Percentiles rank a stretch among this genome's conserved stretches.
Evolutionary conservation across 2,113 vertebrate species (phyloP).

Genomic region (Bucco capensis): DNA sequence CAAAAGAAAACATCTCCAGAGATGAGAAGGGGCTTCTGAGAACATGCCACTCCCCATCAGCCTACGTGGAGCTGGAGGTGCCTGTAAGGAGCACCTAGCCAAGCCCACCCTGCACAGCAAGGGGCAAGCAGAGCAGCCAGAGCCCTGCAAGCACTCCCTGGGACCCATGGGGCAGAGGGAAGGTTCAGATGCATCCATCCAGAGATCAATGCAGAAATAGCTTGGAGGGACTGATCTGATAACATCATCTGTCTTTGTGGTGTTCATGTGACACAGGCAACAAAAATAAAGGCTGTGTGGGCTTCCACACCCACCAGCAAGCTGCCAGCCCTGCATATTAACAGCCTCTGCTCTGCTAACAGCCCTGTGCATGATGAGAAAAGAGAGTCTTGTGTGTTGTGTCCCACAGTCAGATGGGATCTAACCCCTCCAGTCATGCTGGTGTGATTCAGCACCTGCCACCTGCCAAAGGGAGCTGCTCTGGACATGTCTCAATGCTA

Average conservation of each 20-base stretch:
- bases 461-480: neutral
- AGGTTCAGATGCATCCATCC: neutral
- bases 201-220: neutral
- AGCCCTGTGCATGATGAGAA: neutral
- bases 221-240: neutral
- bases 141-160: fast-evolving
- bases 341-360: neutral
- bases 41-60: neutral
- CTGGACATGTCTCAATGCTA: fast-evolving
- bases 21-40: neutral
- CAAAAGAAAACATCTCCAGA: neutral
- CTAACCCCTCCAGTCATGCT: neutral
- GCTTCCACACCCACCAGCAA: constrained; percentile 57
- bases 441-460: fast-evolving
- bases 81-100: neutral
- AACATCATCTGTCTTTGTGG: constrained; percentile 19
- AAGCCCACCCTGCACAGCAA: neutral
- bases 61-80: neutral
- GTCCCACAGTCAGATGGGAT: fast-evolving
- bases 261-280: constrained; percentile 31
- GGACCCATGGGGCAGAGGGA: fast-evolving
- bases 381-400: fast-evolving
- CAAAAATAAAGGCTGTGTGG: constrained; percentile 61
- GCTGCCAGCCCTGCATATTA: neutral
- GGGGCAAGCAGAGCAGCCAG: neutral